A percentile compares a stretch with the other conserved stretches of the same genome.
These are phyloP conservation scores for Atta colombica DNA, from an alignment of 1,140 invertebrate genomes.

Conservation along the genomic window DNA sequence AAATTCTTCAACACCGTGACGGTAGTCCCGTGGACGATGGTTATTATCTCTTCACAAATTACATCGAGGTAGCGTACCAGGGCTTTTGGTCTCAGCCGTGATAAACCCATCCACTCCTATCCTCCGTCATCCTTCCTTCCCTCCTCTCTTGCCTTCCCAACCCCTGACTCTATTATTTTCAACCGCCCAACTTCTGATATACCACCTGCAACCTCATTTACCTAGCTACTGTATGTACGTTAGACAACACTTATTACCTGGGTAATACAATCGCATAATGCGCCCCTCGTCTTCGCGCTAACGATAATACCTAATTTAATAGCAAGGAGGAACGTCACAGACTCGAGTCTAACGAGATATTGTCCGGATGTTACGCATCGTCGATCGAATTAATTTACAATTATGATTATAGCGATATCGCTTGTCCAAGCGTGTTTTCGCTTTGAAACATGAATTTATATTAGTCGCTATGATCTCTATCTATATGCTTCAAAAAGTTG, in stretches of 20 bases:
- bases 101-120: slow-evolving; percentile 69
- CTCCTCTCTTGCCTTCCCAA: too few species aligned
- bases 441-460: neutral
- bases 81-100: slow-evolving; percentile 66
- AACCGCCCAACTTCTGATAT: slow-evolving; percentile 68
- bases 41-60: slow-evolving; percentile 78
- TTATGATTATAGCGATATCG: slow-evolving; percentile 38
- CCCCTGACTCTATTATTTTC: slow-evolving; percentile 62
- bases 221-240: slow-evolving; percentile 63
- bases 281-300: slow-evolving; percentile 61
- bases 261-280: slow-evolving; percentile 77
- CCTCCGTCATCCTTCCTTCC: slow-evolving; percentile 33
- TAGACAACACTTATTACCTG: slow-evolving; percentile 75
- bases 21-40: slow-evolving; percentile 45
- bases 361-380: slow-evolving; percentile 63
- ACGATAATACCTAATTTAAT: slow-evolving; percentile 73
- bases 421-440: slow-evolving; percentile 4
- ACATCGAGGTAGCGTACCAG: slow-evolving; percentile 55
- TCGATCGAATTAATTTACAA: slow-evolving; percentile 62
- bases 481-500: neutral
- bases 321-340: slow-evolving; percentile 64
- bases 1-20: slow-evolving; percentile 38
- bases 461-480: neutral
- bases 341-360: slow-evolving; percentile 68
- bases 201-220: slow-evolving; percentile 68